phyloP scores from a whole-genome alignment of 2,888 invertebrate genomes.

The Oscheius onirici region DNA sequence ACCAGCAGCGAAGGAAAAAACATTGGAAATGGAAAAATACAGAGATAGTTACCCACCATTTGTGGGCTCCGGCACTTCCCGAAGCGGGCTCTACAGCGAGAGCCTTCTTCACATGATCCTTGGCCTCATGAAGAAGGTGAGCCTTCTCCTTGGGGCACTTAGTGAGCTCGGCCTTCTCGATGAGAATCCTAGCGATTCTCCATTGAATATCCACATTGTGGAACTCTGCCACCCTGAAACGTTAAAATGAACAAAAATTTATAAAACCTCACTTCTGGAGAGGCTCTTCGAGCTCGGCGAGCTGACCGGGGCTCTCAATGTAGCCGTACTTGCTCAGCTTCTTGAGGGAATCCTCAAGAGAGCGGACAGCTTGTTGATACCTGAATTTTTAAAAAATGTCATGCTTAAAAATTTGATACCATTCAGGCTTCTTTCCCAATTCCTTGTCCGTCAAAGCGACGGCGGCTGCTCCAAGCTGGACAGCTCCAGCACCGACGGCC shows the following conservation, averaged over 20 bases:
- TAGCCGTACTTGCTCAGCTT: slow-evolving; percentile 49
- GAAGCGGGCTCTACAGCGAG: slow-evolving; percentile 52
- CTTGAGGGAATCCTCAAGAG: slow-evolving; percentile 56
- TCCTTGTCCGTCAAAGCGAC: slow-evolving; percentile 61
- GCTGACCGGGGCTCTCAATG: slow-evolving; percentile 49
- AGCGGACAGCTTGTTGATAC: slow-evolving; percentile 56
- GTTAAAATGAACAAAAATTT: slow-evolving; percentile 15
- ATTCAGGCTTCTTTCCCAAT: slow-evolving; percentile 58
- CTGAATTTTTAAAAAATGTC: slow-evolving; percentile 16
- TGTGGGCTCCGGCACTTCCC: slow-evolving; percentile 63
- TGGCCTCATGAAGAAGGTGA: slow-evolving; percentile 54
- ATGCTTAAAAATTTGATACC: slow-evolving; percentile 36
- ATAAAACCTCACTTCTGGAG: slow-evolving; percentile 34
- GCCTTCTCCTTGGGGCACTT: slow-evolving; percentile 42
- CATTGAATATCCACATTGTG: slow-evolving; percentile 61
- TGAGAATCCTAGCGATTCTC: slow-evolving; percentile 56
- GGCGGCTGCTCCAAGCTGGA: slow-evolving; percentile 54
- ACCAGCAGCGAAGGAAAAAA: too few relatives aligned
- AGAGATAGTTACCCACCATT: slow-evolving; percentile 46
- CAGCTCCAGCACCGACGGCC: slow-evolving; percentile 47
- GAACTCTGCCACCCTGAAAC: slow-evolving; percentile 52
- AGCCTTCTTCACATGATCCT: slow-evolving; percentile 56
- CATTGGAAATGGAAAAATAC: background rate
- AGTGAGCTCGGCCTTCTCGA: slow-evolving; percentile 57
- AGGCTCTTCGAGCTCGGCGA: slow-evolving; percentile 53